phyloP scores from a whole-genome alignment of 2,113 vertebrate species.

The Catharus minimus region DNA sequence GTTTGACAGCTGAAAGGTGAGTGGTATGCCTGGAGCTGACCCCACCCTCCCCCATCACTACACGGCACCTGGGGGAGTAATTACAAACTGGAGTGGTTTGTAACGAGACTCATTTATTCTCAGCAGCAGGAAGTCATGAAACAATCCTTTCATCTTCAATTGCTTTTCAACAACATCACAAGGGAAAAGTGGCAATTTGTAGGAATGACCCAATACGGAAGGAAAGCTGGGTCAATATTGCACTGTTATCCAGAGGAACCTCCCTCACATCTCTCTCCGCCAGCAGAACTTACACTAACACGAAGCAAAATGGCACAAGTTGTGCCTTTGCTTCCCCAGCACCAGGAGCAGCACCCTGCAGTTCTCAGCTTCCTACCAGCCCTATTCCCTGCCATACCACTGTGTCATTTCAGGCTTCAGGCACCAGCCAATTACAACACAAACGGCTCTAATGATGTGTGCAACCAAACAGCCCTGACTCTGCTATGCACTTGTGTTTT shows the following conservation, averaged over 20 bases:
- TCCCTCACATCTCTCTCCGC: not conserved
- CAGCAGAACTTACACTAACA: not conserved
- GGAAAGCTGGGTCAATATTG: slow-evolving; percentile 1
- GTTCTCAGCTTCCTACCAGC: not conserved
- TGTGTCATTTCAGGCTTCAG: slow-evolving; percentile 27
- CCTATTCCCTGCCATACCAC: not conserved
- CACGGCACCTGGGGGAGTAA: slow-evolving; percentile 68
- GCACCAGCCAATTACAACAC: slow-evolving; percentile 26
- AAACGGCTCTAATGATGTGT: slow-evolving; percentile 1
- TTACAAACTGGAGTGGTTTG: slow-evolving; percentile 47
- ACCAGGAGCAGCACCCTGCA: not conserved
- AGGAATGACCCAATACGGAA: slow-evolving; percentile 3
- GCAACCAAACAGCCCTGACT: slow-evolving; percentile 5
- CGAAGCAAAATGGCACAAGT: not conserved
- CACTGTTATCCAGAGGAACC: not conserved
- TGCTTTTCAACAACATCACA: slow-evolving; percentile 38
- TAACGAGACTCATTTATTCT: slow-evolving; percentile 66
- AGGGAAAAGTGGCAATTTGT: slow-evolving; percentile 48
- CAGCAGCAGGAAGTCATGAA: slow-evolving; percentile 69
- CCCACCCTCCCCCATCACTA: slow-evolving; percentile 59
- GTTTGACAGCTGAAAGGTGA: slow-evolving; percentile 75
- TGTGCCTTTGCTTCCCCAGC: not conserved
- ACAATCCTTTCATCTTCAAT: slow-evolving; percentile 54
- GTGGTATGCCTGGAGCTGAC: slow-evolving; percentile 65
- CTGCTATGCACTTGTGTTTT: slow-evolving; percentile 11